Evolutionary conservation across 1,140 invertebrate genomes (phyloP).

Genomic region (Ganaspis sp.): DNA sequence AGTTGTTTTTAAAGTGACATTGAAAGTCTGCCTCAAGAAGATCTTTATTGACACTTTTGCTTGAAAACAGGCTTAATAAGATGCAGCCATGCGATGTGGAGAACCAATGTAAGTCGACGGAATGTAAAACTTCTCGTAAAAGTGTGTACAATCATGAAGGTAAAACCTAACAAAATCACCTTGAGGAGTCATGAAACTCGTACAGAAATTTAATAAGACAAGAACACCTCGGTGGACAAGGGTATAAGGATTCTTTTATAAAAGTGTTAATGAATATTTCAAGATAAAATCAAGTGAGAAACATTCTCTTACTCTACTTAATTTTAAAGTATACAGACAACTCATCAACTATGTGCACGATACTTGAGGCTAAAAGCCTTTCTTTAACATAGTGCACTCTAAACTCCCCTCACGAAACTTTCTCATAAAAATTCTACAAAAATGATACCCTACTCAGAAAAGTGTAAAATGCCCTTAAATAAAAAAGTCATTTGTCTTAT

Average conservation of each 20-base stretch:
- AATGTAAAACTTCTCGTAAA: slow-evolving; percentile 2
- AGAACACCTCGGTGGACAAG: background rate
- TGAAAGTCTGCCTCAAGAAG: background rate
- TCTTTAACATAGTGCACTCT: background rate
- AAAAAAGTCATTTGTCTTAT: too few relatives aligned
- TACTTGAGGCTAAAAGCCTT: slow-evolving; percentile 7
- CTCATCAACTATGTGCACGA: background rate
- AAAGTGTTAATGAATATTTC: background rate
- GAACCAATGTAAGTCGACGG: background rate
- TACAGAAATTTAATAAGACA: slow-evolving; percentile 17
- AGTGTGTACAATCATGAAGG: background rate
- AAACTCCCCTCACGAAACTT: background rate
- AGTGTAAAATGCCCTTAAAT: too few relatives aligned
- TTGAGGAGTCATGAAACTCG: slow-evolving; percentile 2
- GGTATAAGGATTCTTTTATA: background rate
- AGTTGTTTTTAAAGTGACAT: background rate
- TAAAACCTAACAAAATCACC: background rate
- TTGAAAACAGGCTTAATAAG: slow-evolving; percentile 21
- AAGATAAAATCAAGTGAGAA: background rate
- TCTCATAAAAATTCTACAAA: background rate
- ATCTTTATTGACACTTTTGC: background rate
- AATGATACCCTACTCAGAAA: background rate
- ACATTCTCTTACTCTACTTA: slow-evolving; percentile 3
- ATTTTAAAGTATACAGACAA: background rate
- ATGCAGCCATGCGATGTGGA: background rate